Evolutionary conservation across 2,797 vertebrate species (phyloP), one percentile per base, ranked within the genome.

Genomic region (Danio tinwini): DNA sequence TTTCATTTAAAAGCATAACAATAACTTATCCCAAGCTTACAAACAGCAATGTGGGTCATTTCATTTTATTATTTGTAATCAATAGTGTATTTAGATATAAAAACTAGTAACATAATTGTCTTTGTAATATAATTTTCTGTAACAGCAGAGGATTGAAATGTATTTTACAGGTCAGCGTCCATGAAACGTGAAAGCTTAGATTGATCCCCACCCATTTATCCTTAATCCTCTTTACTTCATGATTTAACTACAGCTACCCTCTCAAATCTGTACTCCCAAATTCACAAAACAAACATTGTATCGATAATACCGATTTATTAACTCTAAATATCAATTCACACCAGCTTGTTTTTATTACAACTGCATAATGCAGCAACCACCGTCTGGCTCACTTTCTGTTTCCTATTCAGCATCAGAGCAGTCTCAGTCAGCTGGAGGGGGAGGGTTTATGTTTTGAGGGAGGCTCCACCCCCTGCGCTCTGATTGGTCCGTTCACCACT

Each of bases 401-500:
- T 50, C 58, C 52, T 53, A 56, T 29, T 3, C 21, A 59, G 58
- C 61, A 72, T 76, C n/a, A 14, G 77, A 7, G 74, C 56, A 29
- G 53, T 56, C 62, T 71, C 44, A 56, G 69, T 77, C 55, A 74
- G 56, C 10, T 69, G 83, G 83, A 82, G 85, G 86, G 88, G 88
- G 87, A 88, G 92, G 88, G 82, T 84, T 87, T 85, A 61, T 78
- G 76, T 85, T 82, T 19, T 59, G 62, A 84, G 67, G 10, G 71
- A 88, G 77, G 84, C 89, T 86, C 91, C 80, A 80, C 91, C 93
- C 88, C 83, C 72, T 83, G 17, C 14, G 78, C 86, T 89, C 80
- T 90, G 88, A 93, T 92, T 92, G 90, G 91, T 81, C 81, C 80
- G 64, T 81, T 56, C 21, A 74, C 86, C 86, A 37, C 88, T 92